Base-by-base conservation (phyloP, 1,140 invertebrate species). In the Drosophila funebris region DNA sequence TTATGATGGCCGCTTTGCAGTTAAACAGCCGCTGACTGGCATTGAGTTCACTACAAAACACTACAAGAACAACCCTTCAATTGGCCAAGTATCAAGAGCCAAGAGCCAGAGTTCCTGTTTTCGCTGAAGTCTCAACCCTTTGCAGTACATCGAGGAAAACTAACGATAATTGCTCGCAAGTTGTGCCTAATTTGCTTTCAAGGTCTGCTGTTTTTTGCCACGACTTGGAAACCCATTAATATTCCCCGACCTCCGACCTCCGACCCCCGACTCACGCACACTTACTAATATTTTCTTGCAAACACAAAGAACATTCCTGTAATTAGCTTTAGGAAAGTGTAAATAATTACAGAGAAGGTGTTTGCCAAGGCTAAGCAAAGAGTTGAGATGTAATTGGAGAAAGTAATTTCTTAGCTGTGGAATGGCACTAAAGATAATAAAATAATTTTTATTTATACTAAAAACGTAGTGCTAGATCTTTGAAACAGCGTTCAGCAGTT, bases 101-200 rank as follows among this genome's bases (percentile, higher is more conserved):
- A 29, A 50, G n/a, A 24, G 22, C 44, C 46, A 14, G 9, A 27
- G 14, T 7, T 7, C 11, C 27, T 39, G 54, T 13, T 39, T 41
- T 69, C 53, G 14, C 36, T 56, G 14, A 4, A n/a, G 48, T 24
- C 53, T 63, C 62, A 85, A 85, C 81, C 81, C 81, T 85, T 85
- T 80, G 76, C 68, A 13, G 24, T n/a, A 41, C 41, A 43, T 53
- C 18, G 62, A 53, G 52, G 52, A 71, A 52, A 82, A 88, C 83
- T 88, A 87, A 87, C 83, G 83, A 88, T 87, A 87, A 87, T 87
- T 82, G 83, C 78, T 60, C 66, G 83, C 82, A 87, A 72, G 82
- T 88, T 87, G 67, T 76, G 82, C 82, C 74, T 73, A 85, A 87
- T 87, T 87, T 87, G 70, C 63, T 73, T 87, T 87, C 82, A 87